A percentile compares a stretch with the other conserved stretches of the same genome.
phyloP scores from a whole-genome alignment of 2,113 vertebrate species.

The Baryphthengus martii region DNA sequence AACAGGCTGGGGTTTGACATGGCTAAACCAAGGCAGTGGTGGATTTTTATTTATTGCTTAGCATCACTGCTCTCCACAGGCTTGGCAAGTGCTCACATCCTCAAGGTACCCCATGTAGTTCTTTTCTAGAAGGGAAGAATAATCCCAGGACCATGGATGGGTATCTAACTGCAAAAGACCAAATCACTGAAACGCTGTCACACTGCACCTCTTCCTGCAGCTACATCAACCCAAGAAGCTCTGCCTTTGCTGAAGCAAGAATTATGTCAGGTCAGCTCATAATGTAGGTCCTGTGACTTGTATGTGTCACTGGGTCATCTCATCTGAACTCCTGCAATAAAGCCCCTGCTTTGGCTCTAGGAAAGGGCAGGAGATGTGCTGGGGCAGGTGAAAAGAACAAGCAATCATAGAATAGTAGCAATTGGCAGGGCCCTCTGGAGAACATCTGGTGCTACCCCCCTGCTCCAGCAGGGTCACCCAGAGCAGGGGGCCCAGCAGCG shows the following conservation, averaged over 20 bases:
- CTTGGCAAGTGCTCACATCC: not conserved
- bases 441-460: no score
- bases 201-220: not conserved
- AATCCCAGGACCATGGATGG: not conserved
- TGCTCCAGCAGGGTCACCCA: not conserved
- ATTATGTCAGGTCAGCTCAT: not conserved
- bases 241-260: not conserved
- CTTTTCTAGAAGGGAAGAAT: not conserved
- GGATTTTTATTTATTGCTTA: not conserved
- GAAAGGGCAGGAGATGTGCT: not conserved
- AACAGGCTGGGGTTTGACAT: not conserved
- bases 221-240: no score
- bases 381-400: not conserved
- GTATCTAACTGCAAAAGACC: not conserved
- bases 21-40: not conserved
- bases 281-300: fast-evolving
- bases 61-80: not conserved
- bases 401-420: not conserved
- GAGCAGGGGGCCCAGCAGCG: no score
- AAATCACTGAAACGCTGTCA: not conserved
- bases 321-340: not conserved
- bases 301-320: not conserved
- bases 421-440: not conserved
- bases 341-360: not conserved
- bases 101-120: no score